A percentile compares a stretch with the other conserved stretches of the same genome.
Evolutionary conservation across 2,113 vertebrate genomes (phyloP).

Genomic region (Bungarus multicinctus): DNA sequence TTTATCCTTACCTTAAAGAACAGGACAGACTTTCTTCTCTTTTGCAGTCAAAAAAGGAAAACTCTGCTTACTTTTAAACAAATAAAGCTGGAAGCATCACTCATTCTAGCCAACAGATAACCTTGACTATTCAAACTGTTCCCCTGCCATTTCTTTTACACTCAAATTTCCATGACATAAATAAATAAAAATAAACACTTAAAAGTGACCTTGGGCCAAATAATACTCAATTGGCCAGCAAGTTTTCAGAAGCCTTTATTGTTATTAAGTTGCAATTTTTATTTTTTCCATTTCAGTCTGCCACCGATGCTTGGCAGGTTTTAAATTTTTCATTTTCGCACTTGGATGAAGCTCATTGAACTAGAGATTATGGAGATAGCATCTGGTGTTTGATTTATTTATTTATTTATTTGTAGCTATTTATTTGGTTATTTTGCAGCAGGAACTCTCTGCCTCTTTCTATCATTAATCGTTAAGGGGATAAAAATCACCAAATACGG

Average conservation of each 20-base stretch:
- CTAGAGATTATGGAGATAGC: constrained; percentile 83
- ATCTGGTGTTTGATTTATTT: constrained; percentile 39
- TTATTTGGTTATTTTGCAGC: constrained; percentile 65
- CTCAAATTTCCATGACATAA: constrained; percentile 49
- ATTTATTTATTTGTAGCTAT: neutral
- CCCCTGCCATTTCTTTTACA: constrained; percentile 52
- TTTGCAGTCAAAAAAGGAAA: constrained; percentile 37
- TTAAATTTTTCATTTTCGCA: constrained; percentile 89
- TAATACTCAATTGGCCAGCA: constrained; percentile 80
- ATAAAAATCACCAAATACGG: constrained; percentile 41
- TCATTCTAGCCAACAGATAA: constrained; percentile 55
- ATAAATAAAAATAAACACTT: constrained; percentile 71
- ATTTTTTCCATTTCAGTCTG: constrained; percentile 74
- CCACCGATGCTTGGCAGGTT: constrained; percentile 85
- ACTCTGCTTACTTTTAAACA: constrained; percentile 46
- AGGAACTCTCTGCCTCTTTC: constrained; percentile 60
- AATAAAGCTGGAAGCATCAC: constrained; percentile 45
- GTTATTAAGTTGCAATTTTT: constrained; percentile 82
- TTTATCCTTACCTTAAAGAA: constrained; percentile 39
- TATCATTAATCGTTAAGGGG: constrained; percentile 17
- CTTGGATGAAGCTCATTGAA: constrained; percentile 78
- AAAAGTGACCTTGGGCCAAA: constrained; percentile 82
- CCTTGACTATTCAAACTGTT: constrained; percentile 56
- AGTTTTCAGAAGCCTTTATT: constrained; percentile 71
- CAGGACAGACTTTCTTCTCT: constrained; percentile 5